phyloP scores from a whole-genome alignment of 2,888 invertebrate genomes.

The Drosophila formosana region DNA sequence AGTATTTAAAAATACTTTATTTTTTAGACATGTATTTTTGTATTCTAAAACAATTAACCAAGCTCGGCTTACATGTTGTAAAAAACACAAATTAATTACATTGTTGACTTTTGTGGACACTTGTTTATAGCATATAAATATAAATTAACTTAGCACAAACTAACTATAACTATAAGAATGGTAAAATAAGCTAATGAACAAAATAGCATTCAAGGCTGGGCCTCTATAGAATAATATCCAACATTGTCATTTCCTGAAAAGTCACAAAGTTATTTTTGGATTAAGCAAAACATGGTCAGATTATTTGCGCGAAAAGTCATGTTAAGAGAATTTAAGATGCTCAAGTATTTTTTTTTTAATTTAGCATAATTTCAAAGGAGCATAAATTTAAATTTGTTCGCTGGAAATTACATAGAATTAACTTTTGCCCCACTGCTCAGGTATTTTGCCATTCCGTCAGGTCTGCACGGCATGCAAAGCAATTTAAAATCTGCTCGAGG shows the following conservation, averaged over 20 bases:
- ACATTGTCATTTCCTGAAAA: no score
- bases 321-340: not conserved
- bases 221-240: no score
- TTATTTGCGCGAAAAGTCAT: not conserved
- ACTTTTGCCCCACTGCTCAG: not conserved
- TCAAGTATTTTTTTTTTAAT: not conserved
- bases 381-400: conserved; percentile 2
- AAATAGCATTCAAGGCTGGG: no score
- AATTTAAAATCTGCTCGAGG: conserved; percentile 25
- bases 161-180: no score
- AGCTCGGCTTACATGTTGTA: not conserved
- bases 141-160: no score
- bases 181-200: no score
- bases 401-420: conserved; percentile 1
- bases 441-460: conserved; percentile 11
- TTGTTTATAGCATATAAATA: no score
- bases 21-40: not conserved
- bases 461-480: conserved; percentile 20
- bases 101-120: not conserved
- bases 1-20: no score
- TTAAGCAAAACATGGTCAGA: not conserved
- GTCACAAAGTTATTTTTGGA: no score
- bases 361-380: not conserved
- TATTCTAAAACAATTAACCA: not conserved
- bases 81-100: not conserved